These are phyloP conservation scores for mouse (Mus musculus) DNA, from an alignment of 2,113 vertebrate species.

Conservation along the genomic window GRCm39 chrX:128063501-128064000, in stretches of 20 bases:
- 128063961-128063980: background rate
- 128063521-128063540: background rate
- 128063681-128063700: background rate
- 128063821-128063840: background rate
- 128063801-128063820: constrained; percentile 12
- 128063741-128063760: background rate
- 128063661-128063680: background rate
- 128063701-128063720: background rate
- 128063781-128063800: background rate
- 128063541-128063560: background rate
- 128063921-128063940: background rate
- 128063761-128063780: background rate
- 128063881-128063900: background rate
- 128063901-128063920: background rate
- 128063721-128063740: background rate
- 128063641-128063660: background rate
- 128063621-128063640: background rate
- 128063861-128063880: background rate
- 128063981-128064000: background rate
- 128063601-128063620: background rate
- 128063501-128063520: background rate
- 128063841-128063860: background rate
- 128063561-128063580: background rate
- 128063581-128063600: background rate
- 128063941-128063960: background rate